Base-by-base conservation (phyloP, 1,140 invertebrate species). In the Drosophila ironensis region DNA sequence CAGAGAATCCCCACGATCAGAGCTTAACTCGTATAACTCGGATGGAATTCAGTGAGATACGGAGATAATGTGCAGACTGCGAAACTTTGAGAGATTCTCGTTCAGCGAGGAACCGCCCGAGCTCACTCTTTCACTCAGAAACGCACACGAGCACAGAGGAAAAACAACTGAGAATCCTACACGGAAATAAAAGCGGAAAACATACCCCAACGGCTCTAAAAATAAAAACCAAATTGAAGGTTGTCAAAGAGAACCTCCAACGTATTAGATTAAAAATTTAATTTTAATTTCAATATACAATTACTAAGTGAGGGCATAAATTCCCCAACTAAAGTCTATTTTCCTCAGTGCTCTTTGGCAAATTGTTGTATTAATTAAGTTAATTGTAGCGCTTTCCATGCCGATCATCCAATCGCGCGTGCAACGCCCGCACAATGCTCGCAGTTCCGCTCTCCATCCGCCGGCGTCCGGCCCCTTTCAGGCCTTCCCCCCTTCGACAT, bases 321-420 rank as follows among this genome's bases (percentile, higher is more conserved):
- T n/a, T n/a, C n/a, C n/a, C n/a, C n/a, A n/a, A n/a, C n/a, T n/a
- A n/a, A n/a, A n/a, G n/a, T n/a, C n/a, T n/a, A 7, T 1, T 54
- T 67, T 47, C 20, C 33, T 30, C 51, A 50, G 35, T 61, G 46
- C 25, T 38, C 12, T 25, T 19, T 37, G 45, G 69, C 45, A 54
- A 61, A 71, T 71, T 52, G 74, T 76, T 78, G 73, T 47, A 73
- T 86, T 86, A 86, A 86, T 86, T 86, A 72, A 86, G 66, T 87
- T 87, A 86, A 86, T 86, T 86, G 71, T 74, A 68, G 71, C 50
- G 48, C 71, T 72, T 64, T 68, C 61, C 50, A 64, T 12, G 64
- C 42, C 17, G 50, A 46, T 64, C 60, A 72, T 71, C 78, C 59
- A 69, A 28, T 63, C 60, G 51, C 57, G 68, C 72, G 63, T 68